These are phyloP conservation scores for Hyperoplus lanceolatus DNA, from an alignment of 2,797 vertebrate genomes.

Conservation along the genomic window DNA sequence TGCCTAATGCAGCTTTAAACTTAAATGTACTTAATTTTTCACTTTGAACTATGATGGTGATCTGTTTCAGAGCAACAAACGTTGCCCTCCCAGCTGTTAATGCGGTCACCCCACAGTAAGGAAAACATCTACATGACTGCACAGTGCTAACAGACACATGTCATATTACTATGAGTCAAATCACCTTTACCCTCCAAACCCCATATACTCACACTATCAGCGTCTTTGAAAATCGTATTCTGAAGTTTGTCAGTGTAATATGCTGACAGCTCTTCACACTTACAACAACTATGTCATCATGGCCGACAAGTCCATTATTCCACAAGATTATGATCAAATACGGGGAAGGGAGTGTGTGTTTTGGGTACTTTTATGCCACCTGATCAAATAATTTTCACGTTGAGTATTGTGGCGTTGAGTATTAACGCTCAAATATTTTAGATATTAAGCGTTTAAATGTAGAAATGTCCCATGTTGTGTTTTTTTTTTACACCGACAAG, in stretches of 20 bases:
- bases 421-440: background rate
- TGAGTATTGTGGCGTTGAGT: background rate
- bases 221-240: constrained; percentile 50
- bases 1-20: background rate
- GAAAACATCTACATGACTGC: constrained; percentile 59
- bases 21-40: background rate
- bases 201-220: constrained; percentile 27
- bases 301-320: constrained; percentile 44
- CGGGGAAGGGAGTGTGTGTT: background rate
- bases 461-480: background rate
- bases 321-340: constrained; percentile 29
- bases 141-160: constrained; percentile 75
- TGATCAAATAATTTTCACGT: constrained; percentile 1
- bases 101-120: constrained; percentile 44
- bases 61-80: constrained; percentile 28
- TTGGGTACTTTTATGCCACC: background rate
- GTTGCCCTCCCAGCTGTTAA: constrained; percentile 64
- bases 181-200: constrained; percentile 58
- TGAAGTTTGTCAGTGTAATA: constrained; percentile 78
- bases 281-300: constrained; percentile 40
- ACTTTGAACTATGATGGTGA: background rate
- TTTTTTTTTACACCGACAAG: constrained; percentile 64
- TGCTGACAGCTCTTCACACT: constrained; percentile 78
- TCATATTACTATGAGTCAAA: constrained; percentile 74
- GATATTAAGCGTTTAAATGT: background rate